Evolutionary conservation across 2,797 vertebrate genomes (phyloP), one percentile per base, ranked within the genome.

Genomic region (Enteromius afrohamiltoni): DNA sequence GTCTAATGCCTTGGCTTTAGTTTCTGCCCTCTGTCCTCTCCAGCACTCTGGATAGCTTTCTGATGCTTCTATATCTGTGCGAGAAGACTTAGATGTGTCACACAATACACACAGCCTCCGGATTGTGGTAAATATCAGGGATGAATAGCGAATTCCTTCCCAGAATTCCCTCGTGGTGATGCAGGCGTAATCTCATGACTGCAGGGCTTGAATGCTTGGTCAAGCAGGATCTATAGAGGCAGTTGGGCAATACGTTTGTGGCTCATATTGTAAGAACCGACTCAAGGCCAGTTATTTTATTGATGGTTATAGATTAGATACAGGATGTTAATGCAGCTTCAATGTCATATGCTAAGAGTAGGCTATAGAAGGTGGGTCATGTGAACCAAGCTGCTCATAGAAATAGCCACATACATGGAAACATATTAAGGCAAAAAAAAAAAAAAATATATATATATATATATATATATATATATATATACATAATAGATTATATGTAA

Each of bases 71-170:
- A n/a, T 64, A 29, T 82, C 80, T 21, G 60, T 51, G 45, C 26
- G 2, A 58, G 29, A 40, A 71, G 13, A 45, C 68, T 51, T 73
- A 29, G 42, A 82, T 64, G 42, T 82, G 51, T 62, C 68, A 71
- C 26, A 82, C 16, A 65, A 53, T 47, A 47, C 55, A 47, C 75
- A 60, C 37, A 40, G 26, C 67, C 17, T 11, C 14, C 19, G 1
- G 6, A 34, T 31, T 47, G 40, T 47, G 68, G 53, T 82, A 74
- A 81, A 81, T 62, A 81, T 42, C 79, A 80, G 58, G 77, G 49
- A 70, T 80, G 67, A 80, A 80, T 71, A 45, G 67, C 0, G 3
- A 58, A 55, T 78, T 62, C 21, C 47, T 79, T 49, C 64, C 31
- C 14, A 79, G 31, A 40, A 68, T 45, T 62, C 51, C 19, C 37